These are phyloP conservation scores for Gymnoscopelus microlampas DNA, from an alignment of 2,797 vertebrate species.

Conservation along the genomic window DNA sequence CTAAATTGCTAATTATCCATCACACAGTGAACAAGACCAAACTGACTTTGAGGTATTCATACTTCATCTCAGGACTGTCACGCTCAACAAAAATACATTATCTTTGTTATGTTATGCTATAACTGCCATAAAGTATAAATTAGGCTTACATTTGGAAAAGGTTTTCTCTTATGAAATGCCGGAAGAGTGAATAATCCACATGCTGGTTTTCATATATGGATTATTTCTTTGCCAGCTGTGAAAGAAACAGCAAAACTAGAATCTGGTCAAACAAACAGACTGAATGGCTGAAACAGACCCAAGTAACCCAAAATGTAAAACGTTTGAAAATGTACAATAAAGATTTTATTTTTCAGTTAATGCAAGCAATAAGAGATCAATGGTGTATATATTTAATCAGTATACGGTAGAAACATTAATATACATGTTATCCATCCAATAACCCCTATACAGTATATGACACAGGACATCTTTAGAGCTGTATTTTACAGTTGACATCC, in stretches of 20 bases:
- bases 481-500: constrained; percentile 40
- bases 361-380: constrained; percentile 19
- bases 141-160: no score
- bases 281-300: no score
- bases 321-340: constrained; percentile 59
- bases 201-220: neutral
- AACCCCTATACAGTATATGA: constrained; percentile 9
- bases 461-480: constrained; percentile 17
- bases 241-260: neutral
- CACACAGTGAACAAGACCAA: no score
- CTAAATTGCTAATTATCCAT: no score
- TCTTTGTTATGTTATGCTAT: no score
- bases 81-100: no score
- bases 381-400: constrained; percentile 16
- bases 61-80: no score
- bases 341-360: constrained; percentile 49
- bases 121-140: no score
- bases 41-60: no score
- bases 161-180: no score
- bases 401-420: constrained; percentile 29
- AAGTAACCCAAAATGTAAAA: neutral
- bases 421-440: constrained; percentile 39
- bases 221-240: neutral
- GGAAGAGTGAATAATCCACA: neutral
- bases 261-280: no score